phyloP scores from a whole-genome alignment of 2,113 vertebrate genomes.

The Oxygymnocypris stewartii region DNA sequence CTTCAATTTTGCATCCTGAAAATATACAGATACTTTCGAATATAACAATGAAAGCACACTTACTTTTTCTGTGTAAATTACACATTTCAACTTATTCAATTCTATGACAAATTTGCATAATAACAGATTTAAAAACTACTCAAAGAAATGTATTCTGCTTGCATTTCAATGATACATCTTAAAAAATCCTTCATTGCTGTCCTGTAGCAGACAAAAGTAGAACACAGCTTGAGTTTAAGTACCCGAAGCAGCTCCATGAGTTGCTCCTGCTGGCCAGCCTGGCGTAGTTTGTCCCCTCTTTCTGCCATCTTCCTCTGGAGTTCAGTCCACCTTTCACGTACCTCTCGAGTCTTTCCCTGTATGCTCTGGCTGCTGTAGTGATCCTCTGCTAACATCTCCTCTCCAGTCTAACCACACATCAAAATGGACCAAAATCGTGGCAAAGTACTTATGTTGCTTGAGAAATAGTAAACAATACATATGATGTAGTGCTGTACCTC shows the following conservation, averaged over 20 bases:
- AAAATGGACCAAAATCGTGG: neutral
- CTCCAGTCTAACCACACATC: constrained; percentile 71
- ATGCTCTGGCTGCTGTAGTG: constrained; percentile 71
- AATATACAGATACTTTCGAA: neutral
- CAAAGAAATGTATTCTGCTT: neutral
- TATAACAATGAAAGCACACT: neutral
- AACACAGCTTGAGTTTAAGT: neutral
- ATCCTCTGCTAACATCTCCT: constrained; percentile 71
- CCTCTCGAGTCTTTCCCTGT: constrained; percentile 67
- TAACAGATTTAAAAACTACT: neutral
- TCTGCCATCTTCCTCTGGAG: constrained; percentile 81
- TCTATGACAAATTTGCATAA: neutral
- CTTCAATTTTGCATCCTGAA: constrained; percentile 83
- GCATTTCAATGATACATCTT: neutral
- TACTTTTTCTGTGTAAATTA: neutral
- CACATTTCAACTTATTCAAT: neutral
- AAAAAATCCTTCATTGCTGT: neutral
- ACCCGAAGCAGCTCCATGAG: constrained; percentile 88
- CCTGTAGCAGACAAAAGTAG: neutral
- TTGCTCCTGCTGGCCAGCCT: constrained; percentile 84
- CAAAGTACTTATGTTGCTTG: neutral
- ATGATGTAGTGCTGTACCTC: constrained; percentile 67
- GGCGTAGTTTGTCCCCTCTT: constrained; percentile 80
- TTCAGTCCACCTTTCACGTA: constrained; percentile 77
- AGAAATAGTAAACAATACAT: neutral